A percentile compares a stretch with the other conserved stretches of the same genome.
These are phyloP conservation scores for Macropodus opercularis DNA, from an alignment of 2,797 vertebrate genomes.

Conservation along the genomic window DNA sequence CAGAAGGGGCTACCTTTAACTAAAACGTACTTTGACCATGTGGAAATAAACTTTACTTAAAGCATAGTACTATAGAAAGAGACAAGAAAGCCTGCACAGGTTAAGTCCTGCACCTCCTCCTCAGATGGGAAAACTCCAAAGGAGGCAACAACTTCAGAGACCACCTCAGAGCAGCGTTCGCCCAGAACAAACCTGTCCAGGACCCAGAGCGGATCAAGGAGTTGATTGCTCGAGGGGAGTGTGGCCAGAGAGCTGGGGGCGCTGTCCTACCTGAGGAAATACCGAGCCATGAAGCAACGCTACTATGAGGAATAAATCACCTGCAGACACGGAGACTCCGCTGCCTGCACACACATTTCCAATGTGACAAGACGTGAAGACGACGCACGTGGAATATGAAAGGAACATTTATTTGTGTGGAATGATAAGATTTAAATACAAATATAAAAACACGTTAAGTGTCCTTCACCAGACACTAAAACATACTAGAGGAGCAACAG, in stretches of 20 bases:
- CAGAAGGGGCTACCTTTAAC: no score
- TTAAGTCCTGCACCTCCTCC: constrained; percentile 20
- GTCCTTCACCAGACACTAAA: neutral
- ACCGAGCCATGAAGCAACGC: constrained; percentile 89
- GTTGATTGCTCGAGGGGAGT: constrained; percentile 84
- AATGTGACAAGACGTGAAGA: neutral
- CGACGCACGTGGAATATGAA: neutral
- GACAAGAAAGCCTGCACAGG: neutral
- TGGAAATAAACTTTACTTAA: no score
- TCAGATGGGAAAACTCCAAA: constrained; percentile 89
- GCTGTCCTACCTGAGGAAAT: constrained; percentile 90
- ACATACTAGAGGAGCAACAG: neutral
- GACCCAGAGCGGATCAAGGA: constrained; percentile 86
- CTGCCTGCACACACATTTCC: neutral
- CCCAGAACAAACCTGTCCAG: constrained; percentile 83
- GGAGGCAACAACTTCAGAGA: constrained; percentile 87
- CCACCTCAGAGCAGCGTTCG: constrained; percentile 85
- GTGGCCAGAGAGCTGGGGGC: constrained; percentile 89
- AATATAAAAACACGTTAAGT: neutral
- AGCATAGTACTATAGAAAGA: no score
- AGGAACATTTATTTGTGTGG: constrained; percentile 6
- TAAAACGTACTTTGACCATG: no score
- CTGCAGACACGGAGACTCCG: neutral
- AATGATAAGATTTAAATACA: constrained; percentile 23
- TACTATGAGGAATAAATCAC: constrained; percentile 78